Evolutionary conservation across 2,797 vertebrate genomes (phyloP).

Genomic region (Acanthopagrus latus): DNA sequence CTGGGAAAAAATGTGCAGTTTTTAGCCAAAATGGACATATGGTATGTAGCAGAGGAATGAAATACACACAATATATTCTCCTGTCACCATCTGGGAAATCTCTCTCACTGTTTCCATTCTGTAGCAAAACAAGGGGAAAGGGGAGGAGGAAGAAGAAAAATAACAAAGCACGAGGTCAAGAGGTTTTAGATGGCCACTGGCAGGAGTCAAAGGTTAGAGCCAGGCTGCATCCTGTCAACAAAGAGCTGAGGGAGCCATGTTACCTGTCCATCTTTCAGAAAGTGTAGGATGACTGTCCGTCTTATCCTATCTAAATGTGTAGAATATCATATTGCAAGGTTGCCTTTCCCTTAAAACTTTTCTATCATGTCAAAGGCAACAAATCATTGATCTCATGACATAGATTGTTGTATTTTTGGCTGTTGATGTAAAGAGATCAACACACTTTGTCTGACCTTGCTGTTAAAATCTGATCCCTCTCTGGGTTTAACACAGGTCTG

Average conservation of each 20-base stretch:
- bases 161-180: slow-evolving; percentile 53
- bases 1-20: neutral
- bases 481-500: neutral
- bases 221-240: slow-evolving; percentile 61
- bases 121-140: slow-evolving; percentile 39
- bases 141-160: slow-evolving; percentile 7
- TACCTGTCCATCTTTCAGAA: slow-evolving; percentile 22
- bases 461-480: neutral
- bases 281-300: neutral
- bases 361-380: neutral
- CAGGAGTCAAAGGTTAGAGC: slow-evolving; percentile 61
- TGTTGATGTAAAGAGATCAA: neutral
- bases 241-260: slow-evolving; percentile 25
- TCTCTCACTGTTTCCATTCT: slow-evolving; percentile 18
- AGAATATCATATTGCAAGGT: neutral
- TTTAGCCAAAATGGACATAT: neutral
- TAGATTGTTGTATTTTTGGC: neutral
- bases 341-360: neutral
- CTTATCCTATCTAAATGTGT: neutral
- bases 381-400: neutral
- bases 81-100: slow-evolving; percentile 29
- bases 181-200: slow-evolving; percentile 54
- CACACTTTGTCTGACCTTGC: neutral
- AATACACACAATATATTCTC: slow-evolving; percentile 24
- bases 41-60: neutral